Percentiles rank a stretch among this genome's conserved stretches.
phyloP scores from a whole-genome alignment of 2,113 vertebrate genomes.

The Thermophis baileyi region DNA sequence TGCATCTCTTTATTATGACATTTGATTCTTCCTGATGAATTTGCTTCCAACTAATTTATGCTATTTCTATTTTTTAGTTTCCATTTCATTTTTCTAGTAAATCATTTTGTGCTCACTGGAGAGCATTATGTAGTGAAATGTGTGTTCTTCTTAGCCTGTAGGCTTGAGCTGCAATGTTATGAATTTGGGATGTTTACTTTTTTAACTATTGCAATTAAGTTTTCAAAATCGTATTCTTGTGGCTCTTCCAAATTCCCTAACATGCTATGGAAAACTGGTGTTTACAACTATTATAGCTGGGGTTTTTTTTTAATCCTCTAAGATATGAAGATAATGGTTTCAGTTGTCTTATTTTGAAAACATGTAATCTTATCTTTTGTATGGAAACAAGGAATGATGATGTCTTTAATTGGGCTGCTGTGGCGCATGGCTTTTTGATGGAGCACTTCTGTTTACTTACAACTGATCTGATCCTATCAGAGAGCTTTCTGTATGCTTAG shows the following conservation, averaged over 20 bases:
- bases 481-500: neutral
- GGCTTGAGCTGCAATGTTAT: neutral
- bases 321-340: neutral
- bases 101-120: neutral
- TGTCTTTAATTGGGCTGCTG: neutral
- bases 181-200: neutral
- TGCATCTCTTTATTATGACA: neutral
- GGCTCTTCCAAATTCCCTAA: neutral
- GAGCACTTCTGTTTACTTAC: constrained; percentile 10
- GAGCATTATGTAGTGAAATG: neutral
- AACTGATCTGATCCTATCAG: neutral
- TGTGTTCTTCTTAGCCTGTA: neutral
- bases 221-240: neutral
- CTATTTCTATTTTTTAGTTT: neutral
- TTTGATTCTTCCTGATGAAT: neutral
- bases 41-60: neutral
- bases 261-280: neutral
- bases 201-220: neutral
- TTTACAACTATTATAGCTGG: neutral
- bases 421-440: neutral
- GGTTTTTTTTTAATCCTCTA: neutral
- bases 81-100: neutral
- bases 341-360: constrained; percentile 3
- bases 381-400: neutral
- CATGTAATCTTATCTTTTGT: neutral